Conservation (phyloP, 2,113 vertebrate species). For the Circaetus cinerascens region DNA sequence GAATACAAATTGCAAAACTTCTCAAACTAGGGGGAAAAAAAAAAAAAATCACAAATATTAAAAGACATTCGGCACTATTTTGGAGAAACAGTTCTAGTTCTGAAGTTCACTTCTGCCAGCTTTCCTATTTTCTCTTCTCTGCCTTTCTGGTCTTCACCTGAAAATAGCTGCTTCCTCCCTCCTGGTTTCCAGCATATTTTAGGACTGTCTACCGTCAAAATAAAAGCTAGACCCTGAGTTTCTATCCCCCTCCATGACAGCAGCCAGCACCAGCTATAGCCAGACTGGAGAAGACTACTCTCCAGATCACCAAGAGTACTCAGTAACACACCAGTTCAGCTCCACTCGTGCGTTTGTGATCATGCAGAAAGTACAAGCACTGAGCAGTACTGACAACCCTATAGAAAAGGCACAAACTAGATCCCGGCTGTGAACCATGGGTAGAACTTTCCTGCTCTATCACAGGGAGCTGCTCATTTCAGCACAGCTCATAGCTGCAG, state of each 20-base stretch:
- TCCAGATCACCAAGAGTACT: not conserved
- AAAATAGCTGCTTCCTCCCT: not conserved
- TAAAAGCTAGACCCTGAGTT: not conserved
- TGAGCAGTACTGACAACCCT: not conserved
- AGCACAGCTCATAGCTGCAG: not conserved
- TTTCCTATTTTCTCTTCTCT: not conserved
- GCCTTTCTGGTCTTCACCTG: not conserved
- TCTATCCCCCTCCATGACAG: not conserved
- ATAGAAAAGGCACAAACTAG: not conserved
- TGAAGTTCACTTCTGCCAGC: not conserved
- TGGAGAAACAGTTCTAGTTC: not conserved
- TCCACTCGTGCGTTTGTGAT: not conserved
- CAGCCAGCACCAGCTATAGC: not conserved
- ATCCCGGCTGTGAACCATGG: not conserved
- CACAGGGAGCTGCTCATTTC: not conserved
- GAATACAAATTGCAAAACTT: not conserved
- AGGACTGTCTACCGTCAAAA: not conserved
- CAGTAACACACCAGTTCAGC: not conserved
- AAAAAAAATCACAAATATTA: too few species aligned
- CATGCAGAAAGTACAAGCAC: rapidly evolving
- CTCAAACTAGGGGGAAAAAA: too few species aligned
- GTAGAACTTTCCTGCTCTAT: not conserved
- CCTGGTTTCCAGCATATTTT: not conserved
- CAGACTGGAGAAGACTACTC: not conserved
- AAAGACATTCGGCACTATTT: not conserved